A percentile compares a stretch with the other conserved stretches of the same genome.
Conservation (phyloP, 2,888 invertebrate species). For the Oithona nana region DNA sequence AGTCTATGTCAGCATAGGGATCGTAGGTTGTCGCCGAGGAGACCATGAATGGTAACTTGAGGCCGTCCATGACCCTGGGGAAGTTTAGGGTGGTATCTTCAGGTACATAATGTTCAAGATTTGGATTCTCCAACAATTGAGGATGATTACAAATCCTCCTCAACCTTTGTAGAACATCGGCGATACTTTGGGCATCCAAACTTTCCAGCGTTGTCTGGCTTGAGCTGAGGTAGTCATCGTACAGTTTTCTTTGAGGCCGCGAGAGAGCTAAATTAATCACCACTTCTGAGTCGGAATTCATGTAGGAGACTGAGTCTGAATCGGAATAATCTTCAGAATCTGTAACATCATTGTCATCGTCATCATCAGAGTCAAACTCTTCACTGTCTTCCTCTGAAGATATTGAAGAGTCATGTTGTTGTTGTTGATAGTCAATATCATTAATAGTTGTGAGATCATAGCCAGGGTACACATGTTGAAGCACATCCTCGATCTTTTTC, state of each 20-base stretch:
- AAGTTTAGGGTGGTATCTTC: too few species aligned
- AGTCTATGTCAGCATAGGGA: conserved; percentile 47
- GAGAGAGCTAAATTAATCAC: neutral
- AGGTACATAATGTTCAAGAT: too few species aligned
- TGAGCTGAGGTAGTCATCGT: conserved; percentile 13
- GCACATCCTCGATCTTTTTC: neutral
- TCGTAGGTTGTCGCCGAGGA: conserved; percentile 42
- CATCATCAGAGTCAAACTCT: neutral
- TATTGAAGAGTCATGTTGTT: neutral
- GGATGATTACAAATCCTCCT: conserved; percentile 16
- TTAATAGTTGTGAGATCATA: neutral
- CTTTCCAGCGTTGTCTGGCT: neutral
- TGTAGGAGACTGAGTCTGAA: too few species aligned
- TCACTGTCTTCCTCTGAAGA: conserved; percentile 5
- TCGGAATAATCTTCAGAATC: neutral
- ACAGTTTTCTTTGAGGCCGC: neutral
- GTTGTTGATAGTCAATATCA: neutral
- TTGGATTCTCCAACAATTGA: neutral
- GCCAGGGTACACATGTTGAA: neutral
- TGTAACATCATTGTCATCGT: neutral
- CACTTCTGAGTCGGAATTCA: neutral
- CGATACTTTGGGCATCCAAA: neutral
- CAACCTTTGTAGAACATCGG: neutral
- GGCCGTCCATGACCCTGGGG: conserved; percentile 75
- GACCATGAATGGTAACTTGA: conserved; percentile 52